Percentiles rank a stretch among this genome's conserved stretches.
Evolutionary conservation across 2,113 vertebrate genomes (phyloP).

Genomic region (Acanthochromis polyacanthus): DNA sequence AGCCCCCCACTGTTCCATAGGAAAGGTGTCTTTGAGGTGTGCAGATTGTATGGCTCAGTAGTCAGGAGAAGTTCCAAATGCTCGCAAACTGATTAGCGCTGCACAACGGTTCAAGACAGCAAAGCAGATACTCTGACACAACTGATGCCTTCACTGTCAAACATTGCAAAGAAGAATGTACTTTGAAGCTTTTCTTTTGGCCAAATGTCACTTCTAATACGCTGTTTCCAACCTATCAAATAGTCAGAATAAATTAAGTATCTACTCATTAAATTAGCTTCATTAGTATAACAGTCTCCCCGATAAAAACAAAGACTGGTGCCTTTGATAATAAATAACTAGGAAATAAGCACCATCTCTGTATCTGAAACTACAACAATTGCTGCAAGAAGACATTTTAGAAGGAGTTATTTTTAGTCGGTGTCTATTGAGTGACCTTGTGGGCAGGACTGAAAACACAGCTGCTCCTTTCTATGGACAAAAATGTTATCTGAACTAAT

Average conservation of each 20-base stretch:
- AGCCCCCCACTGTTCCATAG: slow-evolving; percentile 80
- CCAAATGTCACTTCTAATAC: slow-evolving; percentile 67
- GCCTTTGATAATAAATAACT: slow-evolving; percentile 47
- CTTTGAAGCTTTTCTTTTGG: slow-evolving; percentile 66
- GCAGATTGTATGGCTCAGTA: slow-evolving; percentile 77
- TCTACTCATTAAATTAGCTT: slow-evolving; percentile 42
- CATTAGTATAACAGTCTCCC: slow-evolving; percentile 36
- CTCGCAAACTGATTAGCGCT: slow-evolving; percentile 78
- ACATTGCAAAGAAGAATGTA: slow-evolving; percentile 45
- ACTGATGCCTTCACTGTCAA: slow-evolving; percentile 76
- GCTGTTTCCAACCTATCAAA: slow-evolving; percentile 29
- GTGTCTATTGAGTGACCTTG: slow-evolving; percentile 79
- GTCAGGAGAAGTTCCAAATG: slow-evolving; percentile 68
- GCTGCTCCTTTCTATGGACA: slow-evolving; percentile 81
- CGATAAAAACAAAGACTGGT: slow-evolving; percentile 42
- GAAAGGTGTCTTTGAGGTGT: slow-evolving; percentile 85
- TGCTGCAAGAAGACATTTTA: slow-evolving; percentile 58
- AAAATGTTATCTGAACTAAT: slow-evolving; percentile 87
- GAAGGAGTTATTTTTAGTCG: slow-evolving; percentile 80
- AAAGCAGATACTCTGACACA: slow-evolving; percentile 72
- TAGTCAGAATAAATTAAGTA: slow-evolving; percentile 61
- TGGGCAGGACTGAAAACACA: slow-evolving; percentile 83
- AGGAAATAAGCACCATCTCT: slow-evolving; percentile 8
- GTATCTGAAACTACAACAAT: slow-evolving; percentile 51
- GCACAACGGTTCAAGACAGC: slow-evolving; percentile 74